These are phyloP conservation scores for Ichneumon xanthorius DNA, from an alignment of 2,888 invertebrate species.

Conservation along the genomic window DNA sequence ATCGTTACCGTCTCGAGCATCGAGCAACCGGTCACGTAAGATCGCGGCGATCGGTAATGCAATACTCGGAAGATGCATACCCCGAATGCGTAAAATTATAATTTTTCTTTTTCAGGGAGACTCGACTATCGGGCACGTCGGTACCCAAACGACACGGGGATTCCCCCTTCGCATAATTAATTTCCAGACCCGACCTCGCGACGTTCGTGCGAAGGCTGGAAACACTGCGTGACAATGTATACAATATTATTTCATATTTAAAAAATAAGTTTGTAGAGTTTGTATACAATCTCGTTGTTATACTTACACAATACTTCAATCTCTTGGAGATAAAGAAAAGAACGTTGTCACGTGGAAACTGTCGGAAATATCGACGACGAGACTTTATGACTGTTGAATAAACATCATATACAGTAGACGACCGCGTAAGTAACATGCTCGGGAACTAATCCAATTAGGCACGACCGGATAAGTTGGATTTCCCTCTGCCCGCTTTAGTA, in stretches of 20 bases:
- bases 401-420: background rate
- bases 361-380: background rate
- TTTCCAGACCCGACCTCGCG: background rate
- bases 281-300: background rate
- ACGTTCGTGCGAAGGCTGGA: background rate
- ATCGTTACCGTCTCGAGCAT: background rate
- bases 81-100: background rate
- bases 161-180: background rate
- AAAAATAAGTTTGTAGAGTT: background rate
- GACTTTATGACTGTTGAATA: background rate
- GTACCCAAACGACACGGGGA: background rate
- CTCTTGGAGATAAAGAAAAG: background rate
- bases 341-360: background rate
- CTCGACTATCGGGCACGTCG: no score
- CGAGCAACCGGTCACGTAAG: background rate
- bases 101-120: background rate
- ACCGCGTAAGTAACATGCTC: no score
- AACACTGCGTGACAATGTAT: background rate
- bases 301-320: background rate
- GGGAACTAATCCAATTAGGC: no score
- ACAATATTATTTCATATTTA: background rate
- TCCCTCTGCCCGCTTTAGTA: no score
- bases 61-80: constrained; percentile 14
- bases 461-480: no score
- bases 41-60: background rate